Evolutionary conservation across 2,797 vertebrate genomes (phyloP), one percentile per base, ranked within the genome.

Genomic region (Euthynnus affinis): DNA sequence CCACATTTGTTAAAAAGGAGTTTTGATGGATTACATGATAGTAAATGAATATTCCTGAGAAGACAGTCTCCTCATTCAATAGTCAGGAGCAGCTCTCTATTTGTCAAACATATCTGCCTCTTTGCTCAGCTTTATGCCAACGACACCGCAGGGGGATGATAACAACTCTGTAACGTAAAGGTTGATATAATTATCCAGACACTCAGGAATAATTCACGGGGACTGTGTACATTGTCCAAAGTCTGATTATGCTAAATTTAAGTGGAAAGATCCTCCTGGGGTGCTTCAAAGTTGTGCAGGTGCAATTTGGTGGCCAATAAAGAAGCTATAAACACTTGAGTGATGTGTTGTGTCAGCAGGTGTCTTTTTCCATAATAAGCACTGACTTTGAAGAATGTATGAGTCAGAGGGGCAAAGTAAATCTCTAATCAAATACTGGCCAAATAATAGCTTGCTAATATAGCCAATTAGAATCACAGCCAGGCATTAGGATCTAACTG

Each of bases 41-140:
- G 52, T 27, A 58, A 86, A 89, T 88, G 4, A 86, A 87, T 86
- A 78, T 86, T 87, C 57, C 68, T 60, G 34, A 68, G 51, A 71
- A 80, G 65, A 65, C n/a, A n/a, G n/a, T n/a, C 3, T 13, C 57
- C 79, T 88, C 37, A 82, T 76, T 88, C 29, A 82, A 71, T 25
- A 82, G 60, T 84, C 81, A 81, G 84, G 66, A 76, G 78, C 22
- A 71, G 55, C 66, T 79, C 68, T 73, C 44, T 67, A 25, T 80
- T 78, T 76, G 83, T 80, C 70, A 85, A 68, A 84, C 55, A 85
- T 59, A 23, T 78, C 59, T 52, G 68, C 58, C 55, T 73, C 75
- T 86, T 80, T 78, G 56, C 82, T 80, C 44, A 73, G 51, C 53
- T 86, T 75, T 71, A 82, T 80, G 59, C 71, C 76, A 81, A 78